Percentiles rank a stretch among this genome's conserved stretches.
Conservation (phyloP, 2,888 invertebrate genomes). For the Vannuccia rotundouncinata region DNA sequence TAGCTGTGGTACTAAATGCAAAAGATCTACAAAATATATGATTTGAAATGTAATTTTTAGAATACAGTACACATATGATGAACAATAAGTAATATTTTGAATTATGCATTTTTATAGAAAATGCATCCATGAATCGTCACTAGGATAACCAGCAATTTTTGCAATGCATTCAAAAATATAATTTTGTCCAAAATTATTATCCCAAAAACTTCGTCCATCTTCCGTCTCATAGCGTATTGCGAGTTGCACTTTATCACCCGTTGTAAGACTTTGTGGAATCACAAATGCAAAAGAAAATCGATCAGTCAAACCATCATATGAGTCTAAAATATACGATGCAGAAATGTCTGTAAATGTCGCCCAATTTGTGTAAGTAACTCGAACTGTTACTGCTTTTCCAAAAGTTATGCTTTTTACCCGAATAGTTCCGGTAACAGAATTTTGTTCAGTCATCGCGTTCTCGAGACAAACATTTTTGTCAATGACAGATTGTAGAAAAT, state of each 20-base stretch:
- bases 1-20: no score
- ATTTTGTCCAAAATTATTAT: slow-evolving; percentile 50
- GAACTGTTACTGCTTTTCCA: slow-evolving; percentile 78
- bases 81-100: no score
- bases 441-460: slow-evolving; percentile 63
- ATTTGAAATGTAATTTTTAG: no score
- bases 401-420: slow-evolving; percentile 82
- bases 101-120: slow-evolving; percentile 3
- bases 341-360: slow-evolving; percentile 73
- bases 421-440: slow-evolving; percentile 62
- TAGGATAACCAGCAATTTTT: slow-evolving; percentile 40
- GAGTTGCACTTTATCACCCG: slow-evolving; percentile 11
- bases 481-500: slow-evolving; percentile 71
- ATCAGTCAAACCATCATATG: slow-evolving; percentile 83
- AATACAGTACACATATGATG: no score
- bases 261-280: slow-evolving; percentile 45
- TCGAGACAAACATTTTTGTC: slow-evolving; percentile 74
- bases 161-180: slow-evolving; percentile 45
- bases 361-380: slow-evolving; percentile 81
- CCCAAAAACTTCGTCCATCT: slow-evolving; percentile 48
- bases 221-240: slow-evolving; percentile 42
- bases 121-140: slow-evolving; percentile 19
- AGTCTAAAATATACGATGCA: slow-evolving; percentile 68
- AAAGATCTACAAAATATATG: no score
- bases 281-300: slow-evolving; percentile 67